Evolutionary conservation across 2,113 vertebrate genomes (phyloP).

Genomic region (Vulpes ferrilata): DNA sequence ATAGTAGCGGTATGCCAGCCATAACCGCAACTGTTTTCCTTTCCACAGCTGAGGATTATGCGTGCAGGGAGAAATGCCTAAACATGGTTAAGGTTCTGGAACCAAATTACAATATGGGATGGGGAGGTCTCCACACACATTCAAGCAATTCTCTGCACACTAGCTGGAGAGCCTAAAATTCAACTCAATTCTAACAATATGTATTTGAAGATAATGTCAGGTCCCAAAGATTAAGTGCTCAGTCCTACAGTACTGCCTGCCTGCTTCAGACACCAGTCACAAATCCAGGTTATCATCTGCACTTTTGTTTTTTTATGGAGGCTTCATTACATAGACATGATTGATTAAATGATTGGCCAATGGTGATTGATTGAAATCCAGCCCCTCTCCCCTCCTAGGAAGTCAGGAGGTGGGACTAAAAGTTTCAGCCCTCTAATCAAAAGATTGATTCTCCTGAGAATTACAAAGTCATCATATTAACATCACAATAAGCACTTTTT

Average conservation of each 20-base stretch:
- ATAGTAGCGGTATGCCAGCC: fast-evolving
- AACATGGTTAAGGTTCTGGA: background rate
- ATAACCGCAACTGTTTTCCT: background rate
- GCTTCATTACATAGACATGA: background rate
- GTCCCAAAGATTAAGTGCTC: background rate
- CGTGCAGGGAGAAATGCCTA: fast-evolving
- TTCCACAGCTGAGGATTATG: background rate
- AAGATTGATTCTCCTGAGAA: background rate
- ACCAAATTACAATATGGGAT: background rate
- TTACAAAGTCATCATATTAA: background rate
- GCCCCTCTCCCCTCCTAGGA: background rate
- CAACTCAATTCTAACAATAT: background rate
- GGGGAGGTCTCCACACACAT: background rate
- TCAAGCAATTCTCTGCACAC: background rate
- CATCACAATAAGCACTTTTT: background rate
- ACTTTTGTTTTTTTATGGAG: background rate
- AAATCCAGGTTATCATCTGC: background rate
- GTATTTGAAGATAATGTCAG: background rate
- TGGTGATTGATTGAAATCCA: background rate
- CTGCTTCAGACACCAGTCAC: background rate
- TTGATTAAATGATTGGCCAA: background rate
- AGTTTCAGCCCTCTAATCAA: background rate
- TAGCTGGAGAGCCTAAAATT: background rate
- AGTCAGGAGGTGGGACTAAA: background rate
- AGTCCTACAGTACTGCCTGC: background rate